Evolutionary conservation across 2,888 invertebrate genomes (phyloP).

Genomic region (Mycalesis mineus): DNA sequence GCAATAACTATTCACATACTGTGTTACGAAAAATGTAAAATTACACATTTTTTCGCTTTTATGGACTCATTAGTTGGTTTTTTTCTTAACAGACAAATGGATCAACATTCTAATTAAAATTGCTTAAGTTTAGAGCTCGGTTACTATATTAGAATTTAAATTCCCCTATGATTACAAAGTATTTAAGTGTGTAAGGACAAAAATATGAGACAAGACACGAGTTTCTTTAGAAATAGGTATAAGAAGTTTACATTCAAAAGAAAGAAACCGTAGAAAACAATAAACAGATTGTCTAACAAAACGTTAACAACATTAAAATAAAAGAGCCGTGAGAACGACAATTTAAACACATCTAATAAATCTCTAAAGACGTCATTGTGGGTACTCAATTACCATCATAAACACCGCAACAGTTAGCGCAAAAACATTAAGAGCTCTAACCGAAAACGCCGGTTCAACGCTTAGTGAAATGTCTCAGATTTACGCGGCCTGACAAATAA

Average conservation of each 20-base stretch:
- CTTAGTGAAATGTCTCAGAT: slow-evolving; percentile 47
- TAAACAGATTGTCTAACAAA: neutral
- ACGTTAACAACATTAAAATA: slow-evolving; percentile 1
- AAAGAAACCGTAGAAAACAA: neutral
- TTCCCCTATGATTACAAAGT: too few species aligned
- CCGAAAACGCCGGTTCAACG: slow-evolving; percentile 45
- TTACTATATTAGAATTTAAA: too few species aligned
- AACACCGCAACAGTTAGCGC: slow-evolving; percentile 46
- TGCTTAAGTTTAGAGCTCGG: too few species aligned
- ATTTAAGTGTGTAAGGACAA: too few species aligned
- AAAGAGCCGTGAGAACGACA: slow-evolving; percentile 22
- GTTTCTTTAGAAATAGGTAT: too few species aligned
- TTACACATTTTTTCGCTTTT: too few species aligned
- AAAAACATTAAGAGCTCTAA: slow-evolving; percentile 54
- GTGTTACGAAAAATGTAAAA: too few species aligned
- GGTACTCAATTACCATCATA: slow-evolving; percentile 47
- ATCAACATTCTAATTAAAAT: too few species aligned
- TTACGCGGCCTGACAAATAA: slow-evolving; percentile 64
- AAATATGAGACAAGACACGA: too few species aligned
- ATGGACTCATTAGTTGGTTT: too few species aligned
- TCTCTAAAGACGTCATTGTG: slow-evolving; percentile 36
- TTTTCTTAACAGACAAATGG: too few species aligned
- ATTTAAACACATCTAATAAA: slow-evolving; percentile 31
- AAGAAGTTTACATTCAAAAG: neutral
- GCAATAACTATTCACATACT: too few species aligned